phyloP scores from a whole-genome alignment of 2,113 vertebrate species.

The Embiotoca jacksoni region DNA sequence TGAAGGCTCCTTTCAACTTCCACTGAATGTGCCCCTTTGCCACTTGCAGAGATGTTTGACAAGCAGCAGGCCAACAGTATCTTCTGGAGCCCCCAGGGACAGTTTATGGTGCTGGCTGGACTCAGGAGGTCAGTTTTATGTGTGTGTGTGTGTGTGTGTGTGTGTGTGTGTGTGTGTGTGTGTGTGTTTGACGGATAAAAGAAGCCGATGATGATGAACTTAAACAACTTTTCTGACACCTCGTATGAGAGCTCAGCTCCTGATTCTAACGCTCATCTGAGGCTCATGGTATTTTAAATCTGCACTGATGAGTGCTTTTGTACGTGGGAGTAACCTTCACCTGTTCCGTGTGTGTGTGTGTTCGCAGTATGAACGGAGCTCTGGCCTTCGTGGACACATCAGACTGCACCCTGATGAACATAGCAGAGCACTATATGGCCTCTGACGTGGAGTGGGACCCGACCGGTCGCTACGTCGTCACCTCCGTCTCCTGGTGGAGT shows the following conservation, averaged over 20 bases:
- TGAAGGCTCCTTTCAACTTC: neutral
- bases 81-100: conserved; percentile 99
- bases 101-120: conserved; percentile 96
- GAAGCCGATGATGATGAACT: conserved; percentile 63
- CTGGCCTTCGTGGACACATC: conserved; percentile 97
- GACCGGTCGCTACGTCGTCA: conserved; percentile 94
- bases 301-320: neutral
- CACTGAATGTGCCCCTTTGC: neutral
- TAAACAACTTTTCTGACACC: conserved; percentile 70
- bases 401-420: conserved; percentile 99
- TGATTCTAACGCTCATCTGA: conserved; percentile 70
- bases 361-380: conserved; percentile 96
- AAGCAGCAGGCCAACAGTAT: conserved; percentile 99
- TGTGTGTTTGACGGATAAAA: neutral
- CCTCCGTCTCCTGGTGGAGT: conserved; percentile 99
- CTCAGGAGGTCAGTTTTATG: conserved; percentile 90
- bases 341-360: neutral
- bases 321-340: neutral
- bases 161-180: neutral
- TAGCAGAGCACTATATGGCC: conserved; percentile 97
- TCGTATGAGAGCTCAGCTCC: conserved; percentile 74
- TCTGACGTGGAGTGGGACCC: conserved; percentile 99
- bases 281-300: neutral
- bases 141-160: neutral
- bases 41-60: conserved; percentile 91